Base-by-base conservation (phyloP, 2,113 vertebrate species). In the Triplophysa dalaica region DNA sequence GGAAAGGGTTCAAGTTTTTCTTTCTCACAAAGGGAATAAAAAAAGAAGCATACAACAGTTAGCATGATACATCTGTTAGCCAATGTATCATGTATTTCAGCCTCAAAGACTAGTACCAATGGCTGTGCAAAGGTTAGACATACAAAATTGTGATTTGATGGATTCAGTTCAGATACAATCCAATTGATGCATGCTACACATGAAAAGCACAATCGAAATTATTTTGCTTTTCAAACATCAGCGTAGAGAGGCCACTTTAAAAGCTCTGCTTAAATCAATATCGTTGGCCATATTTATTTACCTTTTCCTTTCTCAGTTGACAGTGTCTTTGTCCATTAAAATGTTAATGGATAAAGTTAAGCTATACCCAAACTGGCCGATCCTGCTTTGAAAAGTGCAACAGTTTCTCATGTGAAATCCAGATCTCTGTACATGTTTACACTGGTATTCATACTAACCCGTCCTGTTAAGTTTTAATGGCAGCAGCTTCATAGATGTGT, bases 1-100 rank as follows among this genome's bases (percentile, higher is more conserved):
- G 33, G 6, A 87, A 45, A 79, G 85, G 66, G 52, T 13, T 48
- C 84, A 22, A 87, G 84, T 77, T 63, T 21, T 78, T 80, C 85
- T 61, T 75, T 9, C 17, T 65, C 19, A 41, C 19, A 65, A 76
- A 12, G 19, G 61, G 48, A 76, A 33, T 2, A 60, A 64, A 78
- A 50, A 72, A 43, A n/a, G 17, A 45, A 24, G 7, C 38, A 72
- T 41, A 45, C 62, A 73, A 75, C 79, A 84, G 63, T 72, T 67
- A 75, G 63, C 50, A 77, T 33, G 26, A 33, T 63, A 33, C 26
- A 29, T 76, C 62, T 50, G 43, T 24, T 61, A 52, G 61, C 48
- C 17, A 29, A 41, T 70, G 63, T 73, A 68, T 67, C 72, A 52
- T 54, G 24, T 54, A 45, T 38, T 29, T 56, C 61, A 50, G 17